These are phyloP conservation scores for Dermatemys mawii DNA, from an alignment of 2,113 vertebrate genomes.

Conservation along the genomic window DNA sequence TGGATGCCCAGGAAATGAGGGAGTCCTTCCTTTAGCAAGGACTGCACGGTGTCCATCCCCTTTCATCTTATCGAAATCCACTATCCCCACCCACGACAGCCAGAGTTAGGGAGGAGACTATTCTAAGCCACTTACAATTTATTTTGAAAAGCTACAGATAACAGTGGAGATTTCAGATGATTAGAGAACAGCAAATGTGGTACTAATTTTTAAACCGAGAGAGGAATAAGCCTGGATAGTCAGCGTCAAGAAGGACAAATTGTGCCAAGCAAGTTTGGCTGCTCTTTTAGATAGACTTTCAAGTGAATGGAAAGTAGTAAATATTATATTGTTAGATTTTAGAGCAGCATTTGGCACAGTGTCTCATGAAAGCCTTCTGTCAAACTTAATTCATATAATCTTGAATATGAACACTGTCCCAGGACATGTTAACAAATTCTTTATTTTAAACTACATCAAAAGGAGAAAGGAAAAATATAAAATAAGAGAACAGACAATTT, in stretches of 20 bases:
- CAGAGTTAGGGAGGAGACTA: too few species aligned
- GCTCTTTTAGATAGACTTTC: not conserved
- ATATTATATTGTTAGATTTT: not conserved
- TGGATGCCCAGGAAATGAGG: too few species aligned
- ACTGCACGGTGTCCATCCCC: not conserved
- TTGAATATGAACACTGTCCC: not conserved
- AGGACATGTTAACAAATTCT: not conserved
- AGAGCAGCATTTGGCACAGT: not conserved
- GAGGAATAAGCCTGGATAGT: too few species aligned
- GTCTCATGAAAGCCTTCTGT: not conserved
- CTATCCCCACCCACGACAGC: too few species aligned
- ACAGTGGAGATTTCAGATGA: too few species aligned
- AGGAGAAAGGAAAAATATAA: not conserved
- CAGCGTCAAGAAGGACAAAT: not conserved
- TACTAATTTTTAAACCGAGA: too few species aligned
- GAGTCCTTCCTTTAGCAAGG: not conserved
- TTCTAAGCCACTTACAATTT: too few species aligned
- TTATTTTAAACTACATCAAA: not conserved
- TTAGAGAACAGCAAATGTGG: too few species aligned
- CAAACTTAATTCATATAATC: not conserved
- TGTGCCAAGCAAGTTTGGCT: not conserved
- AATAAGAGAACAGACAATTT: not conserved
- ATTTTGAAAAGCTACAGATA: too few species aligned
- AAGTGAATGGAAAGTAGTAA: not conserved
- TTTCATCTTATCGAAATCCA: not conserved